Percentiles rank a stretch among this genome's conserved stretches.
phyloP scores from a whole-genome alignment of 2,797 vertebrate genomes.

The Ctenosaura bakeri region DNA sequence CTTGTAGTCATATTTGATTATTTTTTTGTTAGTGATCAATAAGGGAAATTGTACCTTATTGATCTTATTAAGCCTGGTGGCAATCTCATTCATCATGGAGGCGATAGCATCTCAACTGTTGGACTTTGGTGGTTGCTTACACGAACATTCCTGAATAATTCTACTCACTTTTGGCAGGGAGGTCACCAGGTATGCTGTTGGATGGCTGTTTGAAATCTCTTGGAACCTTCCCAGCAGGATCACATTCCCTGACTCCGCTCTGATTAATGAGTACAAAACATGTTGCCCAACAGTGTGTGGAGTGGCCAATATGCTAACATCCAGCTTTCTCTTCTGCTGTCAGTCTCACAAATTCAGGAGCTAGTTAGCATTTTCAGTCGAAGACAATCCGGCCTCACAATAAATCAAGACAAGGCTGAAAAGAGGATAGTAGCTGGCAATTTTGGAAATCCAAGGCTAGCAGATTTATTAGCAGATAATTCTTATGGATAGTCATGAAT shows the following conservation, averaged over 20 bases:
- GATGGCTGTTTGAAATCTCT: not conserved
- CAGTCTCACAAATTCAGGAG: not conserved
- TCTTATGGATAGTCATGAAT: not conserved
- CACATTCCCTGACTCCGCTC: not conserved
- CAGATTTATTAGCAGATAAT: not conserved
- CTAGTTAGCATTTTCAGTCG: not conserved
- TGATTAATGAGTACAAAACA: not conserved
- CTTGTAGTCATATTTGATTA: too few relatives aligned
- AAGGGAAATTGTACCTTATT: not conserved
- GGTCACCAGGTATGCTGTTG: too few relatives aligned
- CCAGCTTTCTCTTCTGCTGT: not conserved
- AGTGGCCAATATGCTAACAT: not conserved
- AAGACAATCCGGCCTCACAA: not conserved
- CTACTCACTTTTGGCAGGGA: not conserved
- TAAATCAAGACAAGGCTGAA: not conserved
- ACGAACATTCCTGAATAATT: not conserved
- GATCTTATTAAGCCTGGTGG: not conserved
- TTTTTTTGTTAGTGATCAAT: conserved; percentile 2
- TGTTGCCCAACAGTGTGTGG: too few relatives aligned
- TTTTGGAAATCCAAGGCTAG: not conserved
- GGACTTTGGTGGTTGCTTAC: not conserved
- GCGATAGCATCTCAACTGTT: not conserved
- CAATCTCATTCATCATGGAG: not conserved
- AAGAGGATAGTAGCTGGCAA: not conserved
- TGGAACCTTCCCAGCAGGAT: not conserved